phyloP scores from a whole-genome alignment of 2,797 vertebrate genomes.

The Geotrypetes seraphini region DNA sequence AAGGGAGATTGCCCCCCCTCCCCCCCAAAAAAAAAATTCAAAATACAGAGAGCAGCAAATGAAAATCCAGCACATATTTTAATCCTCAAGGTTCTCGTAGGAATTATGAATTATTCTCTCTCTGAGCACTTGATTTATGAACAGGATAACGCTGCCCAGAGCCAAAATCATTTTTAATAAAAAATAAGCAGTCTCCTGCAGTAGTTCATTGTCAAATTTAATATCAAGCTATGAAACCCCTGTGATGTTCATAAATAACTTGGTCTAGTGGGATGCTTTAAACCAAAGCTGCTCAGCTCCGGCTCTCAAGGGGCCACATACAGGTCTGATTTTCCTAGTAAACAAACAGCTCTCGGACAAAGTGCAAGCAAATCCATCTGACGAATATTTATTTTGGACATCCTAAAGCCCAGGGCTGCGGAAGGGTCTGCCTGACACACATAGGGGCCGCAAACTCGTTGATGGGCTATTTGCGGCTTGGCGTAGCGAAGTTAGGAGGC shows the following conservation, averaged over 20 bases:
- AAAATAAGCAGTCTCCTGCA: conserved; percentile 20
- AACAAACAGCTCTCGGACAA: too few species aligned
- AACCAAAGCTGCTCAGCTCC: rapidly evolving
- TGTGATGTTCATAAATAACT: conserved; percentile 6
- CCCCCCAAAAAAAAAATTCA: too few species aligned
- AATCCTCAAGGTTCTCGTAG: conserved; percentile 12
- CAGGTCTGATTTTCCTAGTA: too few species aligned
- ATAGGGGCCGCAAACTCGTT: too few species aligned
- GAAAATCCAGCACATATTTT: conserved; percentile 24
- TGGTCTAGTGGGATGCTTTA: too few species aligned
- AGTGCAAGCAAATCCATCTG: too few species aligned
- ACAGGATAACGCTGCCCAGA: conserved; percentile 13
- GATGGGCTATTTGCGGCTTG: too few species aligned
- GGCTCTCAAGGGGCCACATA: too few species aligned
- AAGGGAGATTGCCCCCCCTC: neutral
- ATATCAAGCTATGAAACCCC: conserved; percentile 15
- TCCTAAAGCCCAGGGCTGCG: too few species aligned
- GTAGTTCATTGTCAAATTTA: conserved; percentile 27
- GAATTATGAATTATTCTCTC: conserved; percentile 34
- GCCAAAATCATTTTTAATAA: conserved; percentile 28
- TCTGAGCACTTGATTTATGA: conserved; percentile 27
- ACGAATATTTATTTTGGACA: too few species aligned
- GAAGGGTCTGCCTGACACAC: too few species aligned
- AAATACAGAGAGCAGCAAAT: conserved; percentile 1
- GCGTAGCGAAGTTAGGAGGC: too few species aligned